Conservation (phyloP, 2,888 invertebrate genomes). For the Cryptophagus acutangulus region DNA sequence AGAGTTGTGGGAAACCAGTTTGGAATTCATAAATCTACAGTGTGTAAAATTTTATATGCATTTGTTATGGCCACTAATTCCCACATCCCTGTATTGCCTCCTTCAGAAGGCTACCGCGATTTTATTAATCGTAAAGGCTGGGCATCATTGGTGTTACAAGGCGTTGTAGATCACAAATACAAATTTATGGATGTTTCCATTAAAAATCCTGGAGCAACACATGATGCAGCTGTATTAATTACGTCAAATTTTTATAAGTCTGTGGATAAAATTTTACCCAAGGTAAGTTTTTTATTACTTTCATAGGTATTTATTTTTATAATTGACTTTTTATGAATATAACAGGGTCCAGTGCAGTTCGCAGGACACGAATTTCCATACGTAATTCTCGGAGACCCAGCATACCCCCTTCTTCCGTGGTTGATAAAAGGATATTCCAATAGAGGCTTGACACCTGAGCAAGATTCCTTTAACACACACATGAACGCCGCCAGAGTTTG, state of each 20-base stretch:
- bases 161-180: slow-evolving; percentile 24
- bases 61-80: slow-evolving; percentile 3
- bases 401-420: slow-evolving; percentile 14
- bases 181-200: slow-evolving; percentile 17
- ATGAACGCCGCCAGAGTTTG: slow-evolving; percentile 12
- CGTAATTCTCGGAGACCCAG: slow-evolving; percentile 14
- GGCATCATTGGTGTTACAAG: slow-evolving; percentile 18
- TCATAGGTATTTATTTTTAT: background rate
- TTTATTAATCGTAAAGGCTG: slow-evolving; percentile 10
- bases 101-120: slow-evolving; percentile 5
- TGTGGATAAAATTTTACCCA: background rate
- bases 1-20: slow-evolving; percentile 24
- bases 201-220: slow-evolving; percentile 18
- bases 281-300: background rate
- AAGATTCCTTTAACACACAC: slow-evolving; percentile 29
- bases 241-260: slow-evolving; percentile 14
- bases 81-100: slow-evolving; percentile 7
- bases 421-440: slow-evolving; percentile 18
- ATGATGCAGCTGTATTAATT: slow-evolving; percentile 23
- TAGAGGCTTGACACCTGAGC: slow-evolving; percentile 13
- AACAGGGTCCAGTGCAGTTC: slow-evolving; percentile 3
- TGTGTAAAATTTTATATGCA: slow-evolving; percentile 5
- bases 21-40: slow-evolving; percentile 22
- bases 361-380: slow-evolving; percentile 19
- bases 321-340: slow-evolving; percentile 8